A percentile compares a stretch with the other conserved stretches of the same genome.
Conservation (phyloP, 2,888 invertebrate genomes). For the Hypena proboscidalis region DNA sequence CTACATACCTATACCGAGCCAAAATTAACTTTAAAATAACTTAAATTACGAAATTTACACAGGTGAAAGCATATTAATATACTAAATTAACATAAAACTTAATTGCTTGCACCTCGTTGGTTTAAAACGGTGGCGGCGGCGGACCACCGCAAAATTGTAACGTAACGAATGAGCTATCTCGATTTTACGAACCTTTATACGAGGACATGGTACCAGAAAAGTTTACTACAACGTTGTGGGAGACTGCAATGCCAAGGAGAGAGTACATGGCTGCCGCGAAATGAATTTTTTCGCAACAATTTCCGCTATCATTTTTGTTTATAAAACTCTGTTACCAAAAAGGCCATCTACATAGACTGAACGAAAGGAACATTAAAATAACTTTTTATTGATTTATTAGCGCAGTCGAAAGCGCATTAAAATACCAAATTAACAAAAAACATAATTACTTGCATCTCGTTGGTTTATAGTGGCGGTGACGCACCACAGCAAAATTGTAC, state of each 20-base stretch:
- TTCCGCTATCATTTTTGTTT: too few species aligned
- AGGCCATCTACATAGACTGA: too few species aligned
- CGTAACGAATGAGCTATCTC: conserved; percentile 19
- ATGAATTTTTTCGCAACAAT: too few species aligned
- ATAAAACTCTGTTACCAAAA: too few species aligned
- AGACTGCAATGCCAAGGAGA: too few species aligned
- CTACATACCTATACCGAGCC: too few species aligned
- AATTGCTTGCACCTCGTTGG: conserved; percentile 36
- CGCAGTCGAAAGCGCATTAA: conserved; percentile 15
- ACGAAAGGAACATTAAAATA: too few species aligned
- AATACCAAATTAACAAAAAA: conserved; percentile 29
- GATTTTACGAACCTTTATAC: too few species aligned
- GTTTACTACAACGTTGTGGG: too few species aligned
- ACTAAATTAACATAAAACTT: conserved; percentile 30
- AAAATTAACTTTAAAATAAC: conserved; percentile 15
- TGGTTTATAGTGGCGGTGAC: conserved; percentile 19
- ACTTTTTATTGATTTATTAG: too few species aligned
- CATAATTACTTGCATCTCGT: conserved; percentile 36
- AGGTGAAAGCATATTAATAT: conserved; percentile 17
- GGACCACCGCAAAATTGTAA: conserved; percentile 20
- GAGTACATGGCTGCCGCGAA: too few species aligned
- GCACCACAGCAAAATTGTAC: conserved; percentile 20
- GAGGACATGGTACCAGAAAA: too few species aligned
- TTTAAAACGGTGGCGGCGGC: conserved; percentile 19
- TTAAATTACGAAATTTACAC: conserved; percentile 26